phyloP scores from a whole-genome alignment of 2,888 invertebrate species.

The Polydrusus tereticollis region DNA sequence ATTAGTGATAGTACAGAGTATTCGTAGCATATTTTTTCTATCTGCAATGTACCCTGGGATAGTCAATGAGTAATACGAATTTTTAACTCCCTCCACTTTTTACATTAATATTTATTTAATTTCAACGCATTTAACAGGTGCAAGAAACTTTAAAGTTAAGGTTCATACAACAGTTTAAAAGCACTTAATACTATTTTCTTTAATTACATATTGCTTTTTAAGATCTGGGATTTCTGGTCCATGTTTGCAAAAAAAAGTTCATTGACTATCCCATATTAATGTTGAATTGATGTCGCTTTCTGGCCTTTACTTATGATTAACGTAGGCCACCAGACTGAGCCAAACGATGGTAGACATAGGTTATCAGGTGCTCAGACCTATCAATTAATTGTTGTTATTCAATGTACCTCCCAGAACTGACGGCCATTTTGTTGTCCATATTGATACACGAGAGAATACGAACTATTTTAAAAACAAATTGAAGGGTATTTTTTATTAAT shows the following conservation, averaged over 20 bases:
- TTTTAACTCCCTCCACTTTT: too few species aligned
- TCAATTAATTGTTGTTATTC: conserved; percentile 65
- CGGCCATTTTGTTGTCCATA: conserved; percentile 56
- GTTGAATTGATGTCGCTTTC: conserved; percentile 43
- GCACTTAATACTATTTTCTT: background rate
- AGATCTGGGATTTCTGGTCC: too few species aligned
- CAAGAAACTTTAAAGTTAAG: too few species aligned
- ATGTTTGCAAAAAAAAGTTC: conserved; percentile 51
- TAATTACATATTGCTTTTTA: background rate
- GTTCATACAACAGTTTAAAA: too few species aligned
- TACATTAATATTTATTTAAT: background rate
- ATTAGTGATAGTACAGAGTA: conserved; percentile 3
- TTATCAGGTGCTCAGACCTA: conserved; percentile 66
- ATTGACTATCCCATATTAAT: conserved; percentile 59
- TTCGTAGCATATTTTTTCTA: conserved; percentile 31
- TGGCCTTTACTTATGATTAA: conserved; percentile 54
- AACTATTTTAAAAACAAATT: conserved; percentile 7
- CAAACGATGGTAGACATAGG: conserved; percentile 62
- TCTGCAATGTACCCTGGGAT: conserved; percentile 26
- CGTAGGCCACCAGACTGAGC: conserved; percentile 61
- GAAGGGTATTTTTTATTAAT: conserved; percentile 7
- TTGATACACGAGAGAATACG: conserved; percentile 20
- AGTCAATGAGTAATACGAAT: conserved; percentile 9
- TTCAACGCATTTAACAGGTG: conserved; percentile 59
- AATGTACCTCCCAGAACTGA: conserved; percentile 63